Base-by-base conservation (phyloP, 2,113 vertebrate genomes). In the Dissostichus mawsoni region DNA sequence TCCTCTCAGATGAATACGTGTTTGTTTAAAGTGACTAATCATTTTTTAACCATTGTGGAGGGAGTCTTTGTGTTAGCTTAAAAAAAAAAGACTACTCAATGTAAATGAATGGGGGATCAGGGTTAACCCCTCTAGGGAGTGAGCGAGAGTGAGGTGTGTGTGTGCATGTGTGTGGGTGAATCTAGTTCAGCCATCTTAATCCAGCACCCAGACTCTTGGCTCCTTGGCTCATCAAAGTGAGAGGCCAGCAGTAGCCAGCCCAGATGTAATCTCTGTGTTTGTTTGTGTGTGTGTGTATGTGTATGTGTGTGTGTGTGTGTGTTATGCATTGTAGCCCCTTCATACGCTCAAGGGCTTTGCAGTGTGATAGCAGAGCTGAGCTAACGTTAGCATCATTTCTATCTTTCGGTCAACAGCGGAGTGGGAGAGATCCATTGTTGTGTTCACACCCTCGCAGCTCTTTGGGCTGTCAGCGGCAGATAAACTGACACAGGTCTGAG, bases 181-280 rank as follows among this genome's bases (percentile, higher is more conserved):
- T 90, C 84, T 90, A 84, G 69, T 82, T 86, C 83, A 90, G 88
- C 91, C 91, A 94, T 92, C 93, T 94, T 93, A 94, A 94, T 94
- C 94, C 92, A 85, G 87, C 87, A 90, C 64, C 87, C 89, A 94
- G 93, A 94, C 91, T 94, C 88, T 91, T 90, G 90, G 92, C 92
- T 93, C 92, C 93, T 93, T 87, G 86, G 84, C 84, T 93, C 90
- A 93, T 94, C 93, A 93, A 90, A 94, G 90, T 80, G 84, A 92
- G 90, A 92, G 89, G 87, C 78, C 88, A 89, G 80, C 83, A 82
- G 84, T 87, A 90, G 86, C 80, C 87, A 85, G 80, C 63, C 58
- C 88, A 90, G 91, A 93, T 93, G 87, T 84, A 92, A 94, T 94
- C 94, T 93, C 92, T 83, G 11, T 79, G 75, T 73, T 66, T 64